Evolutionary conservation across 2,797 vertebrate species (phyloP).

Genomic region (Hoplostethus mediterraneus): DNA sequence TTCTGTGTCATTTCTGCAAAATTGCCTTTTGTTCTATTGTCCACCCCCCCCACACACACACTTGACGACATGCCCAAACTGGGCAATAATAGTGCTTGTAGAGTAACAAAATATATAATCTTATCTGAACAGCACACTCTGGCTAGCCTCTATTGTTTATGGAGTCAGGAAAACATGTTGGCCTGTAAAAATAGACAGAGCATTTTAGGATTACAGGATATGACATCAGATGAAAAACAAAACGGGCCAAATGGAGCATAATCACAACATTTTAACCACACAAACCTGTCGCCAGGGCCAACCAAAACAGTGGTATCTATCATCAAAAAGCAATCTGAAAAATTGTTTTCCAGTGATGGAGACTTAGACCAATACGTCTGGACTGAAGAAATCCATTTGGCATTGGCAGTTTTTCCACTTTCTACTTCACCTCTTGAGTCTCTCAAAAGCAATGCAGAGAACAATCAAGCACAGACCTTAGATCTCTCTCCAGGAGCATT

Average conservation of each 20-base stretch:
- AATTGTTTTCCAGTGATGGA: background rate
- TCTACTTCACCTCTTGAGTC: too few relatives aligned
- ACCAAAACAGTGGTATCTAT: conserved; percentile 15
- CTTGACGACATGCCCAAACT: conserved; percentile 43
- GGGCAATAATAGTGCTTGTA: conserved; percentile 39
- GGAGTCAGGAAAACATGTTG: conserved; percentile 66
- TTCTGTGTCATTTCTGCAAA: conserved; percentile 1
- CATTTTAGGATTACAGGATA: conserved; percentile 72
- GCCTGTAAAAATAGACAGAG: conserved; percentile 72
- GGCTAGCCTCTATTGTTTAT: conserved; percentile 67
- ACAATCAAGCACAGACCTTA: background rate
- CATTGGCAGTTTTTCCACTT: background rate
- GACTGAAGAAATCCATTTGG: background rate
- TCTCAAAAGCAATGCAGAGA: background rate
- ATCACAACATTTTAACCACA: conserved; percentile 29
- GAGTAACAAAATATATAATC: conserved; percentile 45
- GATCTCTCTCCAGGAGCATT: background rate
- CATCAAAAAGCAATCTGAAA: conserved; percentile 2
- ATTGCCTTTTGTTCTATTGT: background rate
- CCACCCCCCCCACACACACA: background rate
- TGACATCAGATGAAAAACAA: conserved; percentile 65
- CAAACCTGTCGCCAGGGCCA: conserved; percentile 5
- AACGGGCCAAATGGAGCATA: conserved; percentile 26
- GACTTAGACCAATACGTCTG: background rate
- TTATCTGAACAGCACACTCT: conserved; percentile 64